Percentiles rank a stretch among this genome's conserved stretches.
Evolutionary conservation across 2,797 vertebrate genomes (phyloP).

Genomic region (Arremon aurantiirostris): DNA sequence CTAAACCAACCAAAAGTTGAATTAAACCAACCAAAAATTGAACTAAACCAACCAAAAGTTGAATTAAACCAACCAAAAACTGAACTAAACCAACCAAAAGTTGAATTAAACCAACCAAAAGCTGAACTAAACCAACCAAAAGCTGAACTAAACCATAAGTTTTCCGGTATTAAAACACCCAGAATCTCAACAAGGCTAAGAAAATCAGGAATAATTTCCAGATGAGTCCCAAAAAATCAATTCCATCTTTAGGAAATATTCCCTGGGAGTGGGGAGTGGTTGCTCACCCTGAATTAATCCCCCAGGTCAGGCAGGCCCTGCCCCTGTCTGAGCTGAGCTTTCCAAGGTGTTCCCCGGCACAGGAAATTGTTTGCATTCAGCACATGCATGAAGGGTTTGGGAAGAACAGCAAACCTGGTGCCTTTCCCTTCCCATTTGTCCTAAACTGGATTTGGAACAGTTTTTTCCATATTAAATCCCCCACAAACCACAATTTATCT

Average conservation of each 20-base stretch:
- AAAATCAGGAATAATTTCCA: neutral
- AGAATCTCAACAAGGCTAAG: neutral
- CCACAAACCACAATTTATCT: neutral
- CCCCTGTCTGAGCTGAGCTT: neutral
- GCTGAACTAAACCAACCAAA: neutral
- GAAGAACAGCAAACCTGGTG: neutral
- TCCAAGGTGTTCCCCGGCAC: neutral
- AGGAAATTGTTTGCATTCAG: neutral
- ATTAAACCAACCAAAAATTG: neutral
- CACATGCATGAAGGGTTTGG: neutral
- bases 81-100: neutral
- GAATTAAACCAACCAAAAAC: neutral
- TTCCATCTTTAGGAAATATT: neutral
- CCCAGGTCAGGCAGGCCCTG: fast-evolving
- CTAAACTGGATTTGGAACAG: neutral
- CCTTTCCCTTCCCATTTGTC: neutral
- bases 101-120: neutral
- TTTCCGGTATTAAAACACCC: neutral
- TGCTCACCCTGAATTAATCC: neutral
- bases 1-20: neutral
- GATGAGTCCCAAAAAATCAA: neutral
- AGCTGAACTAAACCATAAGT: neutral
- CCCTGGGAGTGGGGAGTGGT: neutral
- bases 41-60: neutral
- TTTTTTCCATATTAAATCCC: neutral